Percentiles rank a stretch among this genome's conserved stretches.
Evolutionary conservation across 1,140 invertebrate genomes (phyloP).

Genomic region (Pogonognathellus flavescens): DNA sequence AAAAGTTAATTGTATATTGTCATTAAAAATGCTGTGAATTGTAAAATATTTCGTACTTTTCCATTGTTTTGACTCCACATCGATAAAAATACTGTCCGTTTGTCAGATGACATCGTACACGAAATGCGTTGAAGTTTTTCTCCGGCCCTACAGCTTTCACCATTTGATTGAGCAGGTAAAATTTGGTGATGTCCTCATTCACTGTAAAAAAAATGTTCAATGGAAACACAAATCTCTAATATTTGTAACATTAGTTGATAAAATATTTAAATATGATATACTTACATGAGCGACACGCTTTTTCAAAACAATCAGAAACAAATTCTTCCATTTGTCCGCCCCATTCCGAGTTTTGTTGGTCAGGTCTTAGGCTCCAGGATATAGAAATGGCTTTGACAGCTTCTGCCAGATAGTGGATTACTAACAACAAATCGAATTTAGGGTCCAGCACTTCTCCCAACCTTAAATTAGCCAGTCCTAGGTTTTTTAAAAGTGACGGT

Average conservation of each 20-base stretch:
- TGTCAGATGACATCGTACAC: constrained; percentile 11
- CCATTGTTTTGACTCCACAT: not conserved
- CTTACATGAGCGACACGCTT: not conserved
- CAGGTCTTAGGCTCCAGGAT: not conserved
- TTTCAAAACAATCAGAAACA: constrained; percentile 1
- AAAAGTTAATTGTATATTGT: no score
- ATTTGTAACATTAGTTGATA: not conserved
- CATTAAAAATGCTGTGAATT: no score
- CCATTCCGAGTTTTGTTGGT: not conserved
- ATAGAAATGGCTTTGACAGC: not conserved
- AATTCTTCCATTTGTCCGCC: not conserved
- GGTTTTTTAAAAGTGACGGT: not conserved
- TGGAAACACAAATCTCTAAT: constrained; percentile 5
- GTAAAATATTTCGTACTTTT: no score
- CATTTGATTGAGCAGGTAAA: not conserved
- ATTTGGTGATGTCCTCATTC: not conserved
- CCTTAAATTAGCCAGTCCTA: constrained; percentile 32
- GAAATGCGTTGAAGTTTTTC: not conserved
- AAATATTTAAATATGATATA: not conserved
- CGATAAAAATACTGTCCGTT: constrained; percentile 34
- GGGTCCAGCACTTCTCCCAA: constrained; percentile 21
- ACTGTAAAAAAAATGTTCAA: not conserved
- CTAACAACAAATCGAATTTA: not conserved
- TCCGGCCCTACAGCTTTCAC: not conserved
- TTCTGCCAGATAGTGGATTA: constrained; percentile 1